Evolutionary conservation across 2,113 vertebrate species (phyloP).

Genomic region (Marmota flaviventris): DNA sequence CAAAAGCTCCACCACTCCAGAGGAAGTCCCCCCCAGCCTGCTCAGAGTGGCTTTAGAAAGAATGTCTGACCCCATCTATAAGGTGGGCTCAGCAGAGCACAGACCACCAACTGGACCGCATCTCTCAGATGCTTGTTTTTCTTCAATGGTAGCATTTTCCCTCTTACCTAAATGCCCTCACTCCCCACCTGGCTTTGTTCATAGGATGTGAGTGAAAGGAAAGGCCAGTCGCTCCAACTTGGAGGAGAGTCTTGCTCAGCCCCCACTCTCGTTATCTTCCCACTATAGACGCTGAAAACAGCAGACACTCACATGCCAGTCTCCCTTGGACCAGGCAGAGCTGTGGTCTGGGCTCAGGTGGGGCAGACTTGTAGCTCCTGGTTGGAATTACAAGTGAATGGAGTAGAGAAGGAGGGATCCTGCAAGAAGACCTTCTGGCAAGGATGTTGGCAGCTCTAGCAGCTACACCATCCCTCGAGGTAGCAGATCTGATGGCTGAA

Average conservation of each 20-base stretch:
- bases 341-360: neutral
- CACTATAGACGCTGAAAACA: neutral
- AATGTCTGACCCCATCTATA: neutral
- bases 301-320: neutral
- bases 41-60: neutral
- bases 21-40: neutral
- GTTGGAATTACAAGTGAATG: neutral
- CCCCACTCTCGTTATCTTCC: neutral
- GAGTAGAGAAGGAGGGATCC: neutral
- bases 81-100: neutral
- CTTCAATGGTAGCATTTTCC: neutral
- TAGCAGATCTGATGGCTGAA: neutral
- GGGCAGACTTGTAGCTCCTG: neutral
- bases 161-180: too few species aligned
- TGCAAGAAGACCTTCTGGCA: neutral
- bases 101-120: neutral
- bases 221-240: neutral
- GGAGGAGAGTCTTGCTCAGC: neutral
- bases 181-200: neutral
- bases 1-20: neutral
- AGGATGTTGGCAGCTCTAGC: neutral
- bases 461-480: neutral
- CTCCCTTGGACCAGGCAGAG: neutral
- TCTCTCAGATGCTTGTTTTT: neutral
- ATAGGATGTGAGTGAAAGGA: neutral